Evolutionary conservation across 2,888 invertebrate genomes (phyloP).

Genomic region (Pyralis farinalis): DNA sequence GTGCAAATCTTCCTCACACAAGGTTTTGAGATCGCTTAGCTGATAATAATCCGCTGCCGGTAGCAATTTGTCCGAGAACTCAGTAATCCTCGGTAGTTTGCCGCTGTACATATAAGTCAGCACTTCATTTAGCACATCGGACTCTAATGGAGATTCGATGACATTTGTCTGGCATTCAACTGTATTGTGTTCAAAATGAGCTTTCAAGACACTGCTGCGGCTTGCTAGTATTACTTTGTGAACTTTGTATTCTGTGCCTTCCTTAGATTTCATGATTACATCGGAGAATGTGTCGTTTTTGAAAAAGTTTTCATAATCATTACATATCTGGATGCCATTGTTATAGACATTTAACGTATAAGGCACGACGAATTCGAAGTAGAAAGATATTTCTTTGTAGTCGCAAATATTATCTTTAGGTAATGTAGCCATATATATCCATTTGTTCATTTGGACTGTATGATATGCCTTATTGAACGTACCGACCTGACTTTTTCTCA

Average conservation of each 20-base stretch:
- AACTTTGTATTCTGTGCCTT: slow-evolving; percentile 57
- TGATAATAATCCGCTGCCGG: slow-evolving; percentile 73
- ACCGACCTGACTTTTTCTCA: no score
- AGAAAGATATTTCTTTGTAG: slow-evolving; percentile 58
- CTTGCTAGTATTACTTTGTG: slow-evolving; percentile 69
- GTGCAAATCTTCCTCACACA: slow-evolving; percentile 67
- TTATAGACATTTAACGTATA: slow-evolving; percentile 62
- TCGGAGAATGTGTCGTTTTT: slow-evolving; percentile 65
- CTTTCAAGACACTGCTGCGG: slow-evolving; percentile 64
- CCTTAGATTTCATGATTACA: slow-evolving; percentile 62
- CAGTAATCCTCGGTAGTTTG: slow-evolving; percentile 65
- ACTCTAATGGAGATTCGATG: slow-evolving; percentile 60
- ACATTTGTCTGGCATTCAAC: slow-evolving; percentile 60
- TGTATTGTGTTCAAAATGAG: slow-evolving; percentile 71
- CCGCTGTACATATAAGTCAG: slow-evolving; percentile 67
- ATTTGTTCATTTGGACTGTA: slow-evolving; percentile 64
- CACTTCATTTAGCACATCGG: slow-evolving; percentile 61
- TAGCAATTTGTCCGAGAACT: slow-evolving; percentile 63
- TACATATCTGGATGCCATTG: slow-evolving; percentile 50
- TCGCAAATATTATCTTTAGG: slow-evolving; percentile 60
- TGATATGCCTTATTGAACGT: slow-evolving; percentile 67
- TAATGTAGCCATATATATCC: slow-evolving; percentile 67
- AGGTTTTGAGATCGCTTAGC: slow-evolving; percentile 55
- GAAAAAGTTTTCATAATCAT: slow-evolving; percentile 62
- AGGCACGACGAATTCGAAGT: slow-evolving; percentile 65